Percentiles rank a stretch among this genome's conserved stretches.
Evolutionary conservation across 2,113 vertebrate genomes (phyloP).

Genomic region (Elachura formosa): DNA sequence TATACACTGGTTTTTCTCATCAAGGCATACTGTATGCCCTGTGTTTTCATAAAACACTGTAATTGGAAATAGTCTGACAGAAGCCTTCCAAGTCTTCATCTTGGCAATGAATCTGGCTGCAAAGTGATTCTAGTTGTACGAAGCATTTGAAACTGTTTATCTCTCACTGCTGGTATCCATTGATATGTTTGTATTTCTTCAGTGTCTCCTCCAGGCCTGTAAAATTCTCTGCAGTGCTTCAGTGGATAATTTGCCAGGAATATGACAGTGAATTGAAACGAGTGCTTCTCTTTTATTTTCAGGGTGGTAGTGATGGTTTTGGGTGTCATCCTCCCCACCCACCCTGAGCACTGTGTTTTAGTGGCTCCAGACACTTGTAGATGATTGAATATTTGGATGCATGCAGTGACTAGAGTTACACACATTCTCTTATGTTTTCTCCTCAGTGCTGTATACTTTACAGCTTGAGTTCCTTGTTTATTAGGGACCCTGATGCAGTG

Average conservation of each 20-base stretch:
- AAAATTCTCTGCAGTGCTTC: constrained; percentile 46
- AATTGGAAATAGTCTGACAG: constrained; percentile 43
- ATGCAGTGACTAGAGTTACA: background rate
- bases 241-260: constrained; percentile 14
- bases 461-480: background rate
- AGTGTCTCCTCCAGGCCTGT: constrained; percentile 44
- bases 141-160: constrained; percentile 69
- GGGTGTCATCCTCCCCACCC: background rate
- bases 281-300: background rate
- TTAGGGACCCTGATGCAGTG: background rate
- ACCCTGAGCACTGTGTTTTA: background rate
- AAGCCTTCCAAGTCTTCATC: constrained; percentile 46
- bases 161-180: constrained; percentile 47
- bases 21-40: background rate
- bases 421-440: background rate
- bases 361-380: background rate
- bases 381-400: background rate
- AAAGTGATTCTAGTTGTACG: constrained; percentile 42
- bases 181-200: constrained; percentile 69
- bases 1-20: constrained; percentile 43
- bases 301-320: background rate
- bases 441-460: background rate
- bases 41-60: constrained; percentile 35
- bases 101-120: constrained; percentile 56
- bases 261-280: background rate